These are phyloP conservation scores for Hemibagrus wyckioides DNA, from an alignment of 2,113 vertebrate genomes.

Conservation along the genomic window DNA sequence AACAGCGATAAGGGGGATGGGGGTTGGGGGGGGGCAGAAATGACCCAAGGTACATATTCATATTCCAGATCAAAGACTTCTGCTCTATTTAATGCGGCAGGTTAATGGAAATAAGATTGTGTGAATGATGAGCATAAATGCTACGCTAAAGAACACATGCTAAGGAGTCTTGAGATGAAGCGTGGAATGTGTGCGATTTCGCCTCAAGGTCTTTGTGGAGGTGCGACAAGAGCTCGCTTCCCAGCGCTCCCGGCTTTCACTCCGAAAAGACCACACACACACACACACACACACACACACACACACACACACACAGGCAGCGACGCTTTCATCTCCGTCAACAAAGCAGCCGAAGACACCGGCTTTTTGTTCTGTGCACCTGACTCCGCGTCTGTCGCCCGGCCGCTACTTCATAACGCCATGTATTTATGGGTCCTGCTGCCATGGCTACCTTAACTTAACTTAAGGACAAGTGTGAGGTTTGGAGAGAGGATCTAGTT, in stretches of 20 bases:
- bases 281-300: too few species aligned
- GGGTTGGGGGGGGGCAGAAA: background rate
- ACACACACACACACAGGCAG: background rate
- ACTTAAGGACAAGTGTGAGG: background rate
- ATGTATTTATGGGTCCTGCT: background rate
- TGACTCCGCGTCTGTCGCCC: background rate
- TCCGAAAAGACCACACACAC: too few species aligned
- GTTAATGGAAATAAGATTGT: background rate
- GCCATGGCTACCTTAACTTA: background rate
- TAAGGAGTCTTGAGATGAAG: conserved; percentile 13
- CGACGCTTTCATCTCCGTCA: conserved; percentile 30
- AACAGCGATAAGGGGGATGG: background rate
- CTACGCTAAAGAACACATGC: background rate
- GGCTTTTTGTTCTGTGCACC: conserved; percentile 22
- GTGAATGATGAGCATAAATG: conserved; percentile 15
- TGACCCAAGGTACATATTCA: background rate
- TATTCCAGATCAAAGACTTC: background rate
- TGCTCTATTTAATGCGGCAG: background rate
- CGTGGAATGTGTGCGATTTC: conserved; percentile 35
- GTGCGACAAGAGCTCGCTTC: conserved; percentile 20
- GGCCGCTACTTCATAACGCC: background rate
- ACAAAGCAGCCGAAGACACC: conserved; percentile 18
- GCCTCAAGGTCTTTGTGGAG: conserved; percentile 34
- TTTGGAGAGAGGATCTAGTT: too few species aligned
- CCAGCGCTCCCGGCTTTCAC: conserved; percentile 19